Percentiles rank a stretch among this genome's conserved stretches.
phyloP scores from a whole-genome alignment of 1,140 invertebrate species.

The Acromyrmex echinatior region DNA sequence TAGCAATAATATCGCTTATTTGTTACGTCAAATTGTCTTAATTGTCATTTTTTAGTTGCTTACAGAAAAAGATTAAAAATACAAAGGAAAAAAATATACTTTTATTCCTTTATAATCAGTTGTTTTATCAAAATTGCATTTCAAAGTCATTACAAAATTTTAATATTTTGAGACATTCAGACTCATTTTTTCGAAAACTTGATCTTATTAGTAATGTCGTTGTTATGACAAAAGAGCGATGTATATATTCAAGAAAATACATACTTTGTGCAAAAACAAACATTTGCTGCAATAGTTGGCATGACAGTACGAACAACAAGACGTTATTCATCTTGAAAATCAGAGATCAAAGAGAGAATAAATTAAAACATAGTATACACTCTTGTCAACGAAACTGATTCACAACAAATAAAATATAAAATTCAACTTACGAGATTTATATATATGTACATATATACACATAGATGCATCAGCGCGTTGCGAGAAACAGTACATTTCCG shows the following conservation, averaged over 20 bases:
- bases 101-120: too few relatives aligned
- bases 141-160: too few relatives aligned
- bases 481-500: conserved; percentile 29
- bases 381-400: background rate
- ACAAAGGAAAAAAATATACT: too few relatives aligned
- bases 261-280: conserved; percentile 39
- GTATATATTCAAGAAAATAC: background rate
- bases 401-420: conserved; percentile 16
- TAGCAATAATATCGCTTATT: background rate
- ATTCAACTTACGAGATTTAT: background rate
- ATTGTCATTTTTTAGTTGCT: too few relatives aligned
- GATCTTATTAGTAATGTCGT: too few relatives aligned
- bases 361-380: background rate
- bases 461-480: background rate
- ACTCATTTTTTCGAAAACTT: too few relatives aligned
- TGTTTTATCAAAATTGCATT: too few relatives aligned
- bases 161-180: too few relatives aligned
- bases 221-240: too few relatives aligned
- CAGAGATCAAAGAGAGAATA: background rate
- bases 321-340: conserved; percentile 11
- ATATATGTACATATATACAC: conserved; percentile 7
- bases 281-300: background rate
- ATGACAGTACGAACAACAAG: background rate
- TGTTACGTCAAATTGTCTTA: too few relatives aligned
- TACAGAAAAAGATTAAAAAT: too few relatives aligned